Percentiles rank a stretch among this genome's conserved stretches.
Conservation (phyloP, 2,113 vertebrate species). For the Lepus americanus region DNA sequence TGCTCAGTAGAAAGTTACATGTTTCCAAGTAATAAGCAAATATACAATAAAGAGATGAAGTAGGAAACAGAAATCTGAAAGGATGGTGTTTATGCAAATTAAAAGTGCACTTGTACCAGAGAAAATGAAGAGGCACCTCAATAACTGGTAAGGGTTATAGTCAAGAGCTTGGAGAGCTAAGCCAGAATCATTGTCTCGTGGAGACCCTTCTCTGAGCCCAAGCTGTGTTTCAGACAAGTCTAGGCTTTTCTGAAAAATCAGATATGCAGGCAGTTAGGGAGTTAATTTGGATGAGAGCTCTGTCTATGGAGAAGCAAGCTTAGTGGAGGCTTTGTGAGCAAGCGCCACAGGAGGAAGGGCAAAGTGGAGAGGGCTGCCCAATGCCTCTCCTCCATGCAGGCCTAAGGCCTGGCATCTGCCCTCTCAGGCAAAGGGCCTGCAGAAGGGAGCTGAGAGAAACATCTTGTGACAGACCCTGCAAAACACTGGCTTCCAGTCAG, state of each 20-base stretch:
- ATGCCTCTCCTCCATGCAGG: not conserved
- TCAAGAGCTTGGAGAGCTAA: constrained; percentile 61
- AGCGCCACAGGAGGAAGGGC: not conserved
- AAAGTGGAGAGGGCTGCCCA: not conserved
- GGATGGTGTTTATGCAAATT: constrained; percentile 57
- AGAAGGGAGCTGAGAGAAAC: not conserved
- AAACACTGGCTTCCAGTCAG: not conserved
- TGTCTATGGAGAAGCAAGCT: not conserved
- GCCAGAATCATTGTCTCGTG: not conserved
- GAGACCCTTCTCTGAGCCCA: not conserved
- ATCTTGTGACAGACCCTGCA: not conserved
- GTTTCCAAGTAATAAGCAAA: constrained; percentile 50
- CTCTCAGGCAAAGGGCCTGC: not conserved
- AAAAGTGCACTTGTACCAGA: not conserved
- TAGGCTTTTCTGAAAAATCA: not conserved
- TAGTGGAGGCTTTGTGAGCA: not conserved
- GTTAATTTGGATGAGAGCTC: not conserved
- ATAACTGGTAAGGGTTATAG: not conserved
- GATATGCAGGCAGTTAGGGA: not conserved
- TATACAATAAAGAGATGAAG: constrained; percentile 18
- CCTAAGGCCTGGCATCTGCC: not conserved
- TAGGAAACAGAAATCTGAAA: constrained; percentile 36
- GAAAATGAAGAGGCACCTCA: not conserved
- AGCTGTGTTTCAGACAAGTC: not conserved
- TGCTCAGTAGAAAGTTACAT: not conserved